phyloP scores from a whole-genome alignment of 2,113 vertebrate species.

The Leptocoma aspasia region DNA sequence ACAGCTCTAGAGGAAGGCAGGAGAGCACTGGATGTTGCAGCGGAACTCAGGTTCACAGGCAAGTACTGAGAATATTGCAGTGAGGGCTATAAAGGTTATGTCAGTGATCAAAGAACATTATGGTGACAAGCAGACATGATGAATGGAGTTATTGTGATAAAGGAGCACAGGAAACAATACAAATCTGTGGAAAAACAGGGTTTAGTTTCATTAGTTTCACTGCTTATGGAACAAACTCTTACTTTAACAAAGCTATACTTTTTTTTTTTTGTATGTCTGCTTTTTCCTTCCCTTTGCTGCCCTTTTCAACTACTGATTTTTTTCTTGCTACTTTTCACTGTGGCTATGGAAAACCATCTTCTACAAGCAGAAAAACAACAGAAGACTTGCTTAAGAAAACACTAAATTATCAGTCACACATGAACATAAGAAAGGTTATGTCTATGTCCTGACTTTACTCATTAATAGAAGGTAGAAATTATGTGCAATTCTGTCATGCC shows the following conservation, averaged over 20 bases:
- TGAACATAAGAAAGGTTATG: background rate
- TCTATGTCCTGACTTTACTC: background rate
- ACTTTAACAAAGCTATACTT: background rate
- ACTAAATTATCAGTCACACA: background rate
- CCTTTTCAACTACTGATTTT: background rate
- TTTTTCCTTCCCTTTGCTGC: background rate
- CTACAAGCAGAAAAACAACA: background rate
- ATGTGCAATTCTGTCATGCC: background rate
- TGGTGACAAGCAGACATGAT: conserved; percentile 33
- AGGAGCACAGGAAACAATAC: conserved; percentile 56
- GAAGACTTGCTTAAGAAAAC: background rate
- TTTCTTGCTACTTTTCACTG: background rate
- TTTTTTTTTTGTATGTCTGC: background rate
- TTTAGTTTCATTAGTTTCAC: background rate
- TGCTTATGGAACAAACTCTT: background rate
- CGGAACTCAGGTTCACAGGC: background rate
- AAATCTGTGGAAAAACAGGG: conserved; percentile 20
- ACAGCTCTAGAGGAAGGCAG: background rate
- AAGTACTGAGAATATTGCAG: conserved; percentile 18
- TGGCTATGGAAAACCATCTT: background rate
- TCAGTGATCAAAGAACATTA: conserved; percentile 50
- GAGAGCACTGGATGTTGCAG: background rate
- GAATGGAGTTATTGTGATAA: conserved; percentile 50
- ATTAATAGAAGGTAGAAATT: background rate
- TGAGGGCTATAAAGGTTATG: conserved; percentile 30